These are phyloP conservation scores for Cyclina sinensis DNA, from an alignment of 1,140 invertebrate species.

Conservation along the genomic window DNA sequence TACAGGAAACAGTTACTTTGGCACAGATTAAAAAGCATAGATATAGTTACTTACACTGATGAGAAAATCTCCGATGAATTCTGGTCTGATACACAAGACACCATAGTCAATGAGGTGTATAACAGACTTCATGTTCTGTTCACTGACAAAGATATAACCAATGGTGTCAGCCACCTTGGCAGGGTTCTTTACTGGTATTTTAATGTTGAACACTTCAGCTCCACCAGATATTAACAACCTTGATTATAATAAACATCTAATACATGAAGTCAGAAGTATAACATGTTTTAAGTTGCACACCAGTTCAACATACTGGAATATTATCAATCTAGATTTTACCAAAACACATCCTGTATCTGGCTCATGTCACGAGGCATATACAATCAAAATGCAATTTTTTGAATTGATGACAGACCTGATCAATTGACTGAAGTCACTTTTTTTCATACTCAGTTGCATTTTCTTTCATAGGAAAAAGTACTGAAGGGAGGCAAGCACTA, in stretches of 20 bases:
- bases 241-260: neutral
- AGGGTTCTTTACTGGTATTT: constrained; percentile 70
- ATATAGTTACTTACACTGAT: constrained; percentile 67
- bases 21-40: neutral
- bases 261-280: neutral
- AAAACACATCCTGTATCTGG: too few relatives aligned
- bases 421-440: too few relatives aligned
- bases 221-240: constrained; percentile 75
- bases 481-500: too few relatives aligned
- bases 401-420: too few relatives aligned
- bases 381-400: too few relatives aligned
- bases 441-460: too few relatives aligned
- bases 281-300: too few relatives aligned
- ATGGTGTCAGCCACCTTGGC: constrained; percentile 68
- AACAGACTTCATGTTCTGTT: constrained; percentile 48
- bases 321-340: too few relatives aligned
- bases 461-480: too few relatives aligned
- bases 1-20: too few relatives aligned
- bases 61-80: constrained; percentile 78
- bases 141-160: constrained; percentile 74
- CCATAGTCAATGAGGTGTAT: constrained; percentile 73
- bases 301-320: too few relatives aligned
- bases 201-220: constrained; percentile 71
- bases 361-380: too few relatives aligned
- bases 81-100: constrained; percentile 74